A percentile compares a stretch with the other conserved stretches of the same genome.
Conservation (phyloP, 1,140 invertebrate genomes). For the Olivierus martensii region DNA sequence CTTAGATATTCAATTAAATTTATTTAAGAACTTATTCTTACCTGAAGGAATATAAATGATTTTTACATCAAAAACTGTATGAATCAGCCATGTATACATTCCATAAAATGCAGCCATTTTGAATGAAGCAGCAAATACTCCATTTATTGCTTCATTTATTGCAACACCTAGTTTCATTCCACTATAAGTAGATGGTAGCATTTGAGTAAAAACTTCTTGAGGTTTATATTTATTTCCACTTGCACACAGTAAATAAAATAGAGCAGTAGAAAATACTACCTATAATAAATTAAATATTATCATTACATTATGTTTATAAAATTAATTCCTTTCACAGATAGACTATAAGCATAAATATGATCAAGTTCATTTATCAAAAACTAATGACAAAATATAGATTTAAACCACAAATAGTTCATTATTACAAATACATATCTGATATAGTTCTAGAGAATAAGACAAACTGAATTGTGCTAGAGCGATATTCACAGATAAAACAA, state of each 20-base stretch:
- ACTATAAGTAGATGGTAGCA: slow-evolving; percentile 49
- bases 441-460: no score
- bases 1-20: no score
- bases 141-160: slow-evolving; percentile 43
- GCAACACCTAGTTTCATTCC: slow-evolving; percentile 54
- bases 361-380: no score
- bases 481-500: no score
- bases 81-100: slow-evolving; percentile 94
- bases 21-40: slow-evolving; percentile 27
- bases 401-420: no score
- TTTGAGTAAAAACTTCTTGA: slow-evolving; percentile 60
- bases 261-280: slow-evolving; percentile 89
- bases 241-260: slow-evolving; percentile 86
- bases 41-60: slow-evolving; percentile 88
- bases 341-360: no score
- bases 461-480: no score
- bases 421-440: no score
- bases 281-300: slow-evolving; percentile 30
- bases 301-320: not conserved
- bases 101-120: slow-evolving; percentile 97
- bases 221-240: slow-evolving; percentile 83
- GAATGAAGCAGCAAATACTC: slow-evolving; percentile 84
- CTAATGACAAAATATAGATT: no score
- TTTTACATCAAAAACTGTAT: slow-evolving; percentile 86
- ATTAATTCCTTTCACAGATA: no score